Evolutionary conservation across 2,888 invertebrate genomes (phyloP).

Genomic region (Cryptocheilus praepositus): DNA sequence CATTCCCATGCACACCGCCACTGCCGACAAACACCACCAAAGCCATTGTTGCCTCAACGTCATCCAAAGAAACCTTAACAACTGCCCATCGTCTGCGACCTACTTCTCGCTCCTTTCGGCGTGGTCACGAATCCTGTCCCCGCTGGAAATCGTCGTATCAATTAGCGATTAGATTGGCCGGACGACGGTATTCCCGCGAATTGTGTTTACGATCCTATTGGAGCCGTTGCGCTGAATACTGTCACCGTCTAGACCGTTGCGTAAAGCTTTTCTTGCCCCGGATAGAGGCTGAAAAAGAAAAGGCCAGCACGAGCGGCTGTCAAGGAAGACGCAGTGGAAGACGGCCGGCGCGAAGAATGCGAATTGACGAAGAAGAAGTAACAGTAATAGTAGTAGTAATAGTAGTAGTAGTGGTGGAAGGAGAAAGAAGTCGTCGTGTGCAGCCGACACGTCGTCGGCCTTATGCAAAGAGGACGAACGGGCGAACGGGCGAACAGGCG

Average conservation of each 20-base stretch:
- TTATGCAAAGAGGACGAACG: slow-evolving; percentile 22
- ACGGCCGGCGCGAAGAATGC: not conserved
- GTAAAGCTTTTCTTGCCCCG: not conserved
- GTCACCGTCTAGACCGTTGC: not conserved
- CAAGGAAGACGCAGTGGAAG: not conserved
- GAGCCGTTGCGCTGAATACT: slow-evolving; percentile 16
- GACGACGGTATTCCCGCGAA: slow-evolving; percentile 9
- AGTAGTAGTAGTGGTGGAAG: too few relatives aligned
- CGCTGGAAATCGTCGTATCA: slow-evolving; percentile 8
- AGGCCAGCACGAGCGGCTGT: not conserved
- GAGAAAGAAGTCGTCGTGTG: too few relatives aligned
- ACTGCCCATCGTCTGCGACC: too few relatives aligned
- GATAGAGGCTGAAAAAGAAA: slow-evolving; percentile 19
- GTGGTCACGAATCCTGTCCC: not conserved
- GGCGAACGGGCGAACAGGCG: slow-evolving; percentile 11
- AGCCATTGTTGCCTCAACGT: too few relatives aligned
- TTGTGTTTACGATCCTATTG: slow-evolving; percentile 27
- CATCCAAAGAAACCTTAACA: too few relatives aligned
- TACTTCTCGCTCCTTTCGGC: too few relatives aligned
- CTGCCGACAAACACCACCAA: too few relatives aligned
- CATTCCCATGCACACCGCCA: too few relatives aligned
- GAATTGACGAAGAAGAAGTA: too few relatives aligned
- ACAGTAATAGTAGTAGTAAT: too few relatives aligned
- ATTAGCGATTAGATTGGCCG: slow-evolving; percentile 14
- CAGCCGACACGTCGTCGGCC: not conserved